A percentile compares a stretch with the other conserved stretches of the same genome.
These are phyloP conservation scores for Hoplostethus atlanticus DNA, from an alignment of 2,797 vertebrate species.

Conservation along the genomic window DNA sequence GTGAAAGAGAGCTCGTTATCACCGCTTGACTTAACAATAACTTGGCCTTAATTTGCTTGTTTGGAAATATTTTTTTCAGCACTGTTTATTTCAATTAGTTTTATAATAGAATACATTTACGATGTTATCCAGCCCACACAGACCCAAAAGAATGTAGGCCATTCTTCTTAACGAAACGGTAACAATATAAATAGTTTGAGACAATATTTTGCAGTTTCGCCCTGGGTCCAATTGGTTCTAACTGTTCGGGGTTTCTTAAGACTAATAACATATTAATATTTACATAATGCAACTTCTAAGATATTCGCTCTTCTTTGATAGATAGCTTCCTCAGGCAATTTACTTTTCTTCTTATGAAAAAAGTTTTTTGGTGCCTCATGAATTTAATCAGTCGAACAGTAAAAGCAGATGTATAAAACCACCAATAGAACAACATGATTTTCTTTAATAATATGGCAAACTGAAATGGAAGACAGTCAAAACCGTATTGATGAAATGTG, in stretches of 20 bases:
- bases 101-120: conserved; percentile 1
- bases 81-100: conserved; percentile 22
- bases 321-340: no score
- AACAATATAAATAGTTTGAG: neutral
- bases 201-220: neutral
- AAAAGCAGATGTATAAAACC: no score
- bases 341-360: neutral
- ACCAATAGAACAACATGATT: no score
- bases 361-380: neutral
- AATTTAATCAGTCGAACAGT: no score
- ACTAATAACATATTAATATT: no score
- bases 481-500: neutral
- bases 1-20: conserved; percentile 50
- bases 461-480: neutral
- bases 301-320: no score
- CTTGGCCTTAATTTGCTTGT: conserved; percentile 73
- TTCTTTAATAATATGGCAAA: neutral
- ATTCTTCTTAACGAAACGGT: neutral
- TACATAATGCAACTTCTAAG: no score
- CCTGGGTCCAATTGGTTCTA: neutral
- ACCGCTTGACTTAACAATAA: conserved; percentile 66
- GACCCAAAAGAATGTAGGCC: conserved; percentile 3
- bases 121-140: neutral
- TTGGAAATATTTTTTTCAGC: conserved; percentile 30
- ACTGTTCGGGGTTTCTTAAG: no score